Percentiles rank a stretch among this genome's conserved stretches.
phyloP scores from a whole-genome alignment of 2,888 invertebrate species.

The Torymus auratus region DNA sequence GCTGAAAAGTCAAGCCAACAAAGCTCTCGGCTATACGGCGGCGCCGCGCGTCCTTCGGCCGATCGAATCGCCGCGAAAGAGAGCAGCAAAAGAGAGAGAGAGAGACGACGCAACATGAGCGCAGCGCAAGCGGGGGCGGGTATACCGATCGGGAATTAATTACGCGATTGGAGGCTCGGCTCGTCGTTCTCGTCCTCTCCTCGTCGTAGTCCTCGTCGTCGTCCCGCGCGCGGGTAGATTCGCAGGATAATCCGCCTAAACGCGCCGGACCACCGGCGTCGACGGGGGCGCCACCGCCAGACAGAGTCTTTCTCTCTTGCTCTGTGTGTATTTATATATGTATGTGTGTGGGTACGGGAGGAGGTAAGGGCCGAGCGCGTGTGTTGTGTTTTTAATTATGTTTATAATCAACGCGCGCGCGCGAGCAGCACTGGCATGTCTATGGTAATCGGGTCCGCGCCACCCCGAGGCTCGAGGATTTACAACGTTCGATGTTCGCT shows the following conservation, averaged over 20 bases:
- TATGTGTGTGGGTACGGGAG: constrained; percentile 21
- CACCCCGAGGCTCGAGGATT: constrained; percentile 32
- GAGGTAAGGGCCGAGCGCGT: constrained; percentile 55
- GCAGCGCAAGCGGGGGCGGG: constrained; percentile 60
- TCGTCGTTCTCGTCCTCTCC: no score
- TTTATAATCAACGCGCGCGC: constrained; percentile 74
- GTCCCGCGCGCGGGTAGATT: constrained; percentile 62
- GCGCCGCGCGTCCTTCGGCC: background rate
- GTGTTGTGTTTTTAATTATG: constrained; percentile 76
- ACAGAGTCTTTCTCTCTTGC: constrained; percentile 8
- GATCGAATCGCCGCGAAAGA: constrained; percentile 33
- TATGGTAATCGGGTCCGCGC: constrained; percentile 69
- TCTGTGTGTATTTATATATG: constrained; percentile 63
- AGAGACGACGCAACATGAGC: constrained; percentile 22
- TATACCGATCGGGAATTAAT: constrained; percentile 66
- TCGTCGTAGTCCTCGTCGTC: no score
- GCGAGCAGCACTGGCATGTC: constrained; percentile 65
- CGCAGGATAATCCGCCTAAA: constrained; percentile 67
- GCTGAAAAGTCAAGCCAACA: background rate
- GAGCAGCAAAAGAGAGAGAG: constrained; percentile 23
- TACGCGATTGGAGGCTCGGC: constrained; percentile 60
- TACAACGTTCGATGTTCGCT: constrained; percentile 33
- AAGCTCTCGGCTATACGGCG: background rate
- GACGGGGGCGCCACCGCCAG: constrained; percentile 65
- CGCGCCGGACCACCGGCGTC: constrained; percentile 75